Evolutionary conservation across 30 jellyfish, hydroid and myxozoan genomes (phyloP).

Genomic region (Aurelia aurita complex sp. Pacific): DNA sequence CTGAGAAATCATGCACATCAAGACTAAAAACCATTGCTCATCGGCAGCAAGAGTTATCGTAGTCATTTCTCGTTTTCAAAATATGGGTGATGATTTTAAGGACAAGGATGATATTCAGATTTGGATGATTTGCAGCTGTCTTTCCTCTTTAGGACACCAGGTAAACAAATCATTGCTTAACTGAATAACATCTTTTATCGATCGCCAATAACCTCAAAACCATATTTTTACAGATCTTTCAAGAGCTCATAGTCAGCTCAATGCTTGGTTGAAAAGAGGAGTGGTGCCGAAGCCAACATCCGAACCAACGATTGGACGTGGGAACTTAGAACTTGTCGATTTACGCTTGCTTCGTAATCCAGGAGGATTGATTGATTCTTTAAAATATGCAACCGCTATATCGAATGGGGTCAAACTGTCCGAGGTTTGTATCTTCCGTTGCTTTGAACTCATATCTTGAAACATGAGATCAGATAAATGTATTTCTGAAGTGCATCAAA

Average conservation of each 20-base stretch:
- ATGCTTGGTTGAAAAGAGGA: slow-evolving; percentile 45
- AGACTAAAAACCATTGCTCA: no score
- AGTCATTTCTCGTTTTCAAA: no score
- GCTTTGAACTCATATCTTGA: no score
- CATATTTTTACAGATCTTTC: slow-evolving; percentile 18
- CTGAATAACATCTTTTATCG: neutral
- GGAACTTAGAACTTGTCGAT: slow-evolving; percentile 40
- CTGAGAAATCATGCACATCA: no score
- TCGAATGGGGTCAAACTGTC: slow-evolving; percentile 10
- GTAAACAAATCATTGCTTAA: no score
- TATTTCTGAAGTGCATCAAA: no score
- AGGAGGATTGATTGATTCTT: slow-evolving; percentile 35
- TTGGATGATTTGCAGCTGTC: no score
- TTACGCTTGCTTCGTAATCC: slow-evolving; percentile 57
- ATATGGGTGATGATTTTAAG: no score
- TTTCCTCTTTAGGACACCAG: no score
- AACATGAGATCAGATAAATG: no score
- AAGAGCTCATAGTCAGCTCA: slow-evolving; percentile 44
- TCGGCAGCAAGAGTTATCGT: no score
- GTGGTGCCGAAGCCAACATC: slow-evolving; percentile 46
- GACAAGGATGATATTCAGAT: no score
- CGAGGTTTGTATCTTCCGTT: slow-evolving; percentile 20
- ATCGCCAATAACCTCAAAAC: neutral
- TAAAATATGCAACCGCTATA: slow-evolving; percentile 34
- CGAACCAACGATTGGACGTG: slow-evolving; percentile 61